phyloP scores from a whole-genome alignment of 2,888 invertebrate genomes.

The Antheraea yamamai region DNA sequence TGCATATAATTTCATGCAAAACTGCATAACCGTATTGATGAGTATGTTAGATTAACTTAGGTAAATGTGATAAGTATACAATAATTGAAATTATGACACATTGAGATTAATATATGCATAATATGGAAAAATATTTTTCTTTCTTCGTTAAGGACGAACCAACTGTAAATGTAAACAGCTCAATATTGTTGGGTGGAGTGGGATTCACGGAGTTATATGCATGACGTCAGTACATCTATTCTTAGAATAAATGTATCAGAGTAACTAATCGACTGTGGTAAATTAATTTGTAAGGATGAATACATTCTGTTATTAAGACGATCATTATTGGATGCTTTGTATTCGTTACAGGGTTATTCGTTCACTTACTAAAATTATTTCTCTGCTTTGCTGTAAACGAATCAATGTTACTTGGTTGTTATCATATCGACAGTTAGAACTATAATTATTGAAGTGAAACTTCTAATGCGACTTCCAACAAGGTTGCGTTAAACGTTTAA shows the following conservation, averaged over 20 bases:
- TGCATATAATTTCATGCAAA: neutral
- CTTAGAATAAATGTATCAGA: slow-evolving; percentile 11
- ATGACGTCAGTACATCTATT: slow-evolving; percentile 15
- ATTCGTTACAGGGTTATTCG: neutral
- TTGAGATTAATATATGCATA: neutral
- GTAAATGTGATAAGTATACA: neutral
- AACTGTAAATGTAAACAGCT: slow-evolving; percentile 9
- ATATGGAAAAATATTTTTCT: neutral
- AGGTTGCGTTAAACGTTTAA: no score
- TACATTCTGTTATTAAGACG: neutral
- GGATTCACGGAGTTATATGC: neutral
- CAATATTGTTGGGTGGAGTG: slow-evolving; percentile 15
- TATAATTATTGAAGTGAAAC: neutral
- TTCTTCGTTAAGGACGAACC: neutral
- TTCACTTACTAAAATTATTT: neutral
- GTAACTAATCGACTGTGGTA: slow-evolving; percentile 1
- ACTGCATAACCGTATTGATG: neutral
- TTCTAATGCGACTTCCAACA: no score
- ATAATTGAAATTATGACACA: neutral
- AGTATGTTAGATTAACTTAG: neutral
- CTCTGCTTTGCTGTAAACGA: no score
- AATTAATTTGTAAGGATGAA: slow-evolving; percentile 1
- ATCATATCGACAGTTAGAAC: no score
- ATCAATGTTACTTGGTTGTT: no score
- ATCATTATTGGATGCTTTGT: neutral